Percentiles rank a stretch among this genome's conserved stretches.
Conservation (phyloP, 1,140 invertebrate species). For the Drosophila nigromelanica region DNA sequence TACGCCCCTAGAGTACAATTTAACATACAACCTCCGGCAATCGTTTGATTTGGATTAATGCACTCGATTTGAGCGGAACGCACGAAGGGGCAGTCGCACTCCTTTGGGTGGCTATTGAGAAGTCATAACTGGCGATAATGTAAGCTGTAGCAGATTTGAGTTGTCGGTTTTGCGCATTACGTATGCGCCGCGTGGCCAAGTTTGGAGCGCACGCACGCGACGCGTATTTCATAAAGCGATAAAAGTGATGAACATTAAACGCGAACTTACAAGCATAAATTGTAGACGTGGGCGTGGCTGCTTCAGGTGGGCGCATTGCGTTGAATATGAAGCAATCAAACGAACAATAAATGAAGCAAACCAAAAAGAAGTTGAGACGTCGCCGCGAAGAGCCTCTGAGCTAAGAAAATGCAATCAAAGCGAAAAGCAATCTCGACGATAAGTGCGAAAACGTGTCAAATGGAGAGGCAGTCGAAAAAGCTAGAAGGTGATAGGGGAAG, state of each 20-base stretch:
- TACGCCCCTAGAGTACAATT: background rate
- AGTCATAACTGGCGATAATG: slow-evolving; percentile 59
- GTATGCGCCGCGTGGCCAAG: slow-evolving; percentile 55
- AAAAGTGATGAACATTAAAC: slow-evolving; percentile 66
- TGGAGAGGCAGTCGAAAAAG: slow-evolving; percentile 25
- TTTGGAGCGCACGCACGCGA: slow-evolving; percentile 61
- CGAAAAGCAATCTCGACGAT: slow-evolving; percentile 77
- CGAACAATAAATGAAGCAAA: slow-evolving; percentile 60
- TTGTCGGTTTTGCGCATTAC: slow-evolving; percentile 40
- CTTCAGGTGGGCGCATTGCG: slow-evolving; percentile 11
- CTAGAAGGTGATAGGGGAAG: background rate
- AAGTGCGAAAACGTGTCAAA: slow-evolving; percentile 80
- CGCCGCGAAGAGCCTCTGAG: slow-evolving; percentile 40
- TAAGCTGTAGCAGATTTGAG: slow-evolving; percentile 7
- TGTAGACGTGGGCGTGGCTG: slow-evolving; percentile 21
- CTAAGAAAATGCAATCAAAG: slow-evolving; percentile 74
- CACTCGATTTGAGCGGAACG: slow-evolving; percentile 60
- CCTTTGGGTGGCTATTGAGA: slow-evolving; percentile 50
- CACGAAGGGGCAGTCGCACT: slow-evolving; percentile 47
- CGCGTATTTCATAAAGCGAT: slow-evolving; percentile 77
- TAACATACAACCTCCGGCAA: background rate
- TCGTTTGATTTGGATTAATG: slow-evolving; percentile 62
- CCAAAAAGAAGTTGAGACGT: slow-evolving; percentile 14
- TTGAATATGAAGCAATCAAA: slow-evolving; percentile 77
- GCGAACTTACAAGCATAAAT: slow-evolving; percentile 65